Evolutionary conservation across 2,888 invertebrate species (phyloP).

Genomic region (Lasioglossum villosulum): DNA sequence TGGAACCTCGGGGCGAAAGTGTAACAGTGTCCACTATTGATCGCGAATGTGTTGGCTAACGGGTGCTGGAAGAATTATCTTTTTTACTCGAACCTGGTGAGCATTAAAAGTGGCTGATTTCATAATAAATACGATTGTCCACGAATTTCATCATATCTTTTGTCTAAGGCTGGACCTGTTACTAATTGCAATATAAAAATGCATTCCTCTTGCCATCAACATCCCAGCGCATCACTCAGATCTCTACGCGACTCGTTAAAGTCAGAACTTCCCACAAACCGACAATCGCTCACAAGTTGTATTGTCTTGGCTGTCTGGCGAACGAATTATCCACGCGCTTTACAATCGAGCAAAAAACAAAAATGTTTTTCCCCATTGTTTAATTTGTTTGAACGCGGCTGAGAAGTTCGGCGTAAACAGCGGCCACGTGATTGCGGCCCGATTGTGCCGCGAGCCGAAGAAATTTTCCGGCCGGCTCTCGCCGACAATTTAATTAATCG

Average conservation of each 20-base stretch:
- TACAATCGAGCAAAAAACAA: background rate
- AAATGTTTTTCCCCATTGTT: background rate
- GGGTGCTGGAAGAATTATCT: background rate
- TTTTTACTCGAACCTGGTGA: background rate
- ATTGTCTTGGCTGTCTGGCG: background rate
- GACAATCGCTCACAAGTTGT: background rate
- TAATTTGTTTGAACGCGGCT: background rate
- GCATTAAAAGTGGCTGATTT: background rate
- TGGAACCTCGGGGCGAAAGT: background rate
- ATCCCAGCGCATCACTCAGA: background rate
- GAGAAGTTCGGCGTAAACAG: background rate
- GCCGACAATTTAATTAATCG: background rate
- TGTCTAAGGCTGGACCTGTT: background rate
- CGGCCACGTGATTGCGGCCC: background rate
- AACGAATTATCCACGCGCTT: background rate
- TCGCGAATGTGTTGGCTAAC: background rate
- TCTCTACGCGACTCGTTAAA: background rate
- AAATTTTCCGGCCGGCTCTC: background rate
- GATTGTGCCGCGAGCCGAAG: background rate
- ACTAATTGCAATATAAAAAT: background rate
- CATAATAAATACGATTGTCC: background rate
- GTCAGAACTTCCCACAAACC: background rate
- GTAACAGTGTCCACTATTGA: constrained; percentile 1
- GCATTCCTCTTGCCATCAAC: background rate
- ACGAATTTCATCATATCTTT: background rate